Evolutionary conservation across 1,140 invertebrate species (phyloP), one percentile per base, ranked within the genome.

Genomic region (Latrodectus geometricus): DNA sequence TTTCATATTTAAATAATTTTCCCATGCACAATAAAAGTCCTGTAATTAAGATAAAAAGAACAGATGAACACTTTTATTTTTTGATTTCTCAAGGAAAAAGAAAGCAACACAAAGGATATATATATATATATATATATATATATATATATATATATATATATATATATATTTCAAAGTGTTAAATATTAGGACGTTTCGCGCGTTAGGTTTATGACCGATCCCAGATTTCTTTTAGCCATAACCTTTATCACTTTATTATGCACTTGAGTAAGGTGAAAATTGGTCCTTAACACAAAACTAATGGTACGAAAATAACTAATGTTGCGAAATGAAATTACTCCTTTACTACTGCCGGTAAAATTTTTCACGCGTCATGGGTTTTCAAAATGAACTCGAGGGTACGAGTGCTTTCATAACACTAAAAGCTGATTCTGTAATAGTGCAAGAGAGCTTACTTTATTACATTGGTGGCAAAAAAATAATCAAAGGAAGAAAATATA

Each of bases 241-340:
- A 17, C 61, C 48, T 54, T 83, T 54, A 83, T 75, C 81, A 61
- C 81, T 83, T 83, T 83, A 83, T 83, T 83, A 83, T 83, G 81
- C 72, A 73, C 61, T 75, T 65, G 72, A 75, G 81, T 69, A 75
- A 49, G 70, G 81, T 69, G 50, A 23, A 75, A 83, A 83, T 83
- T 83, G 81, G 75, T 69, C 73, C 72, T 83, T 83, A 83, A 83
- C 81, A 72, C 72, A 83, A 75, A 83, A 74, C 72, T 83, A 83
- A 83, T 83, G 81, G 81, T 50, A 83, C 81, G 81, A 74, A 70
- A 65, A 75, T 83, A 83, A 83, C 81, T 83, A 83, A 83, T 83
- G 81, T 72, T 75, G 52, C 48, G 81, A 83, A 83, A 83, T 83
- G 72, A 83, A 83, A 83, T 83, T 61, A 66, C 70, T 83, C 66